Conservation (phyloP, 2,888 invertebrate species). For the Conomelus anceps region DNA sequence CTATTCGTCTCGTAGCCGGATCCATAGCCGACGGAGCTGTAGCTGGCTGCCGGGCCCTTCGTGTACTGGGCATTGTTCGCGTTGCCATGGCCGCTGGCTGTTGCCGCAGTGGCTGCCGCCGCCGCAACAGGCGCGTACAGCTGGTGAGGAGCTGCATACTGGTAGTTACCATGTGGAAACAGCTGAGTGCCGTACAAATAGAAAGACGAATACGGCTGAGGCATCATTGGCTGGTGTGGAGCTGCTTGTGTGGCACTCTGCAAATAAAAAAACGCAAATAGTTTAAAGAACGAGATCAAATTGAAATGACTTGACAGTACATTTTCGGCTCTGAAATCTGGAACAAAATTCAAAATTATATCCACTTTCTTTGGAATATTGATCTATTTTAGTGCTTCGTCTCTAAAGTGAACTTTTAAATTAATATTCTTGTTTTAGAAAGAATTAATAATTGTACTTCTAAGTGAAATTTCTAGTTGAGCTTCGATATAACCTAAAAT, state of each 20-base stretch:
- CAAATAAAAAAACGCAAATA: conserved; percentile 29
- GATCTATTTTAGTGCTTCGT: too few relatives aligned
- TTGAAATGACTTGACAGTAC: too few relatives aligned
- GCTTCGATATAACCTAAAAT: too few relatives aligned
- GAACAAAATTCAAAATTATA: too few relatives aligned
- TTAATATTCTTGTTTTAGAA: too few relatives aligned
- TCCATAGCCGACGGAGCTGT: conserved; percentile 45
- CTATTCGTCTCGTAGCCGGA: conserved; percentile 52
- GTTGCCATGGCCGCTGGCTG: conserved; percentile 59
- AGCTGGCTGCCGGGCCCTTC: conserved; percentile 20
- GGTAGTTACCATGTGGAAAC: conserved; percentile 59
- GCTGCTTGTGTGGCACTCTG: conserved; percentile 48
- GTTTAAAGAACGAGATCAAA: too few relatives aligned
- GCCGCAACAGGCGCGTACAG: conserved; percentile 41
- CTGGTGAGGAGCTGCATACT: conserved; percentile 52
- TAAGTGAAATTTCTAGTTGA: too few relatives aligned
- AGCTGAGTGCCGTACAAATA: conserved; percentile 63
- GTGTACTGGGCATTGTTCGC: conserved; percentile 45
- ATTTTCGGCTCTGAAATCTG: too few relatives aligned
- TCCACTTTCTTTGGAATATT: too few relatives aligned
- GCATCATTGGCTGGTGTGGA: conserved; percentile 57
- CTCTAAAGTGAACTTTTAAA: too few relatives aligned
- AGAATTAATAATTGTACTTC: too few relatives aligned
- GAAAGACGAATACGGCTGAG: conserved; percentile 64
- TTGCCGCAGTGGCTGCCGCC: conserved; percentile 67